Percentiles rank a stretch among this genome's conserved stretches.
These are phyloP conservation scores for Frankliniella fusca DNA, from an alignment of 2,888 invertebrate species.

Conservation along the genomic window DNA sequence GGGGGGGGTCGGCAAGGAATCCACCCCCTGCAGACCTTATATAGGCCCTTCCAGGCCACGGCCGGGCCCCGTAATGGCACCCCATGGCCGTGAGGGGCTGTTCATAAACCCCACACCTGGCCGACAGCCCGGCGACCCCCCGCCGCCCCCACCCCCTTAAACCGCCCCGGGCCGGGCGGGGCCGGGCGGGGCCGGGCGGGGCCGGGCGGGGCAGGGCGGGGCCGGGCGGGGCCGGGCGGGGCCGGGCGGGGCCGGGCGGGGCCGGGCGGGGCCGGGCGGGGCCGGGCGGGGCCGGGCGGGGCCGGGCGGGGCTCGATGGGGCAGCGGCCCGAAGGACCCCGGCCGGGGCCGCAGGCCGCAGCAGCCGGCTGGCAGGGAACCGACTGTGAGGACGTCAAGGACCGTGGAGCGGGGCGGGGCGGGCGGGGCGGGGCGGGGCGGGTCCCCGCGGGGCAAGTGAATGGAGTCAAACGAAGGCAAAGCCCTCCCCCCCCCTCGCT, in stretches of 20 bases:
- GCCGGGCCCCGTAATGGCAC: not conserved
- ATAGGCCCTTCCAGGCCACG: not conserved
- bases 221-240: not conserved
- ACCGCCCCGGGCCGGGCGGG: too few species aligned
- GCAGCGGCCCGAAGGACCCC: not conserved
- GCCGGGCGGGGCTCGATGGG: too few species aligned
- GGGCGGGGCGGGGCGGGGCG: too few species aligned
- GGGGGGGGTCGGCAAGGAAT: too few species aligned
- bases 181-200: not conserved
- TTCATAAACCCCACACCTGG: constrained; percentile 10
- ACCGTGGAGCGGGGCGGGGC: too few species aligned
- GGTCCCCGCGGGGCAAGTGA: too few species aligned
- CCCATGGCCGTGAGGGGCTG: constrained; percentile 6
- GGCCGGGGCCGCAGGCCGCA: not conserved
- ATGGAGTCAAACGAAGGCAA: too few species aligned
- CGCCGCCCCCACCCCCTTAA: too few species aligned
- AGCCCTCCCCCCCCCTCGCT: not conserved
- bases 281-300: not conserved
- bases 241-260: not conserved
- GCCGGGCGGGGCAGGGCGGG: not conserved
- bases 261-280: too few species aligned
- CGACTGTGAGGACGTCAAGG: too few species aligned
- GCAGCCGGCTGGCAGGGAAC: not conserved
- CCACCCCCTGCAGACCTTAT: not conserved
- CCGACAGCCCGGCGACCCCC: not conserved